Conservation (phyloP, 2,113 vertebrate genomes). For the Hypanus sabinus region DNA sequence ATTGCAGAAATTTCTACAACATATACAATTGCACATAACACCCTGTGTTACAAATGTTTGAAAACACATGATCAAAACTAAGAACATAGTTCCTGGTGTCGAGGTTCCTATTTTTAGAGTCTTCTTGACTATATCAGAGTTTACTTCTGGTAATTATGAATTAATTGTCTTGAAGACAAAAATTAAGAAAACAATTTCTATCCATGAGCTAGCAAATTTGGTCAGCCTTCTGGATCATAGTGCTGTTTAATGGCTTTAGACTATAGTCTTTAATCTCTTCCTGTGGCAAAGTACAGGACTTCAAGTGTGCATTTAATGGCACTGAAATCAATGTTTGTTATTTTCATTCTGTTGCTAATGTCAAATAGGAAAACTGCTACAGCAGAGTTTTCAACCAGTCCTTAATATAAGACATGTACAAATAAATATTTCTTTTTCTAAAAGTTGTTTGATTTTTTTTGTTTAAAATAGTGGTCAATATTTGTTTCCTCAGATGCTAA, state of each 20-base stretch:
- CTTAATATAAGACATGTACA: conserved; percentile 95
- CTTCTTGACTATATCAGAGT: conserved; percentile 84
- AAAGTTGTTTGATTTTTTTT: conserved; percentile 63
- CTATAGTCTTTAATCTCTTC: conserved; percentile 95
- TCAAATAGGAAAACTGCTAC: conserved; percentile 91
- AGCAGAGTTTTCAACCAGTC: conserved; percentile 93
- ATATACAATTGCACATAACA: conserved; percentile 74
- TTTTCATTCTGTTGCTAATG: conserved; percentile 47
- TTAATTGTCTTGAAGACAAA: conserved; percentile 75
- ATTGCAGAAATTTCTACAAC: conserved; percentile 80
- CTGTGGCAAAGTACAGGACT: conserved; percentile 96
- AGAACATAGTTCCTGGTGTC: conserved; percentile 68
- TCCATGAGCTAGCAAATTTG: conserved; percentile 76
- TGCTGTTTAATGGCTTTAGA: conserved; percentile 97
- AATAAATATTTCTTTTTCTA: conserved; percentile 70
- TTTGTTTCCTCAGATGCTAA: conserved; percentile 27
- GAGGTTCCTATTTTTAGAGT: conserved; percentile 66
- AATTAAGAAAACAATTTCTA: conserved; percentile 58
- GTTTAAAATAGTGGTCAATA: conserved; percentile 37
- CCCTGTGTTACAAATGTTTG: conserved; percentile 66
- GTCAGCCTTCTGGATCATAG: conserved; percentile 80
- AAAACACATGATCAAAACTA: conserved; percentile 78
- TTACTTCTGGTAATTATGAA: conserved; percentile 61
- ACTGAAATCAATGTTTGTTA: conserved; percentile 72
- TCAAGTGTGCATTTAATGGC: conserved; percentile 87